Evolutionary conservation across 2,888 invertebrate species (phyloP).

Genomic region (Brachyptera risi): DNA sequence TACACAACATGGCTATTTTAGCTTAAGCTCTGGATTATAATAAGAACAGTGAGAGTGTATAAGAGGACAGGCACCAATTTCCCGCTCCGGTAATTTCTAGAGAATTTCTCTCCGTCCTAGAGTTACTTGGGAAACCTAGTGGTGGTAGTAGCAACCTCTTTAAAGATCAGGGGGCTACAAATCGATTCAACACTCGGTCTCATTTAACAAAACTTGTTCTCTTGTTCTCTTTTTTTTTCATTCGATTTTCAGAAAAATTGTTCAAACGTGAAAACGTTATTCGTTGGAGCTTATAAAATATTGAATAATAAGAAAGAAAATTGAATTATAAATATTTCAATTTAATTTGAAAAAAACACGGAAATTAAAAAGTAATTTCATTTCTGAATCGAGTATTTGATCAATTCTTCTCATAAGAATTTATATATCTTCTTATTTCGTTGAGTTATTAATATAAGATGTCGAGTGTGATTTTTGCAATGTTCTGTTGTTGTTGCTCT

Average conservation of each 20-base stretch:
- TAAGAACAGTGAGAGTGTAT: constrained; percentile 20
- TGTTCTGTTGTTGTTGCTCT: neutral
- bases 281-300: neutral
- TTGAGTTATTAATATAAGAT: neutral
- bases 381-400: neutral
- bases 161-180: neutral
- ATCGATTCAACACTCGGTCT: neutral
- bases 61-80: constrained; percentile 12
- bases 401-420: neutral
- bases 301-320: neutral
- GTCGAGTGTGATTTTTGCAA: neutral
- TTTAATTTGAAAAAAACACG: neutral
- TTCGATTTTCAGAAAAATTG: neutral
- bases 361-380: neutral
- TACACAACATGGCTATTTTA: constrained; percentile 19
- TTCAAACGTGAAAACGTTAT: neutral
- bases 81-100: constrained; percentile 23
- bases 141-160: neutral
- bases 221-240: neutral
- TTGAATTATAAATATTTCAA: neutral
- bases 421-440: neutral
- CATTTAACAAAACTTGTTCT: too few species aligned
- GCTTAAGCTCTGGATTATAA: constrained; percentile 19
- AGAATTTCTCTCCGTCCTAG: constrained; percentile 4
- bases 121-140: constrained; percentile 2